Percentiles rank a stretch among this genome's conserved stretches.
These are phyloP conservation scores for Corydoras maculifer DNA, from an alignment of 2,113 vertebrate genomes.

Conservation along the genomic window DNA sequence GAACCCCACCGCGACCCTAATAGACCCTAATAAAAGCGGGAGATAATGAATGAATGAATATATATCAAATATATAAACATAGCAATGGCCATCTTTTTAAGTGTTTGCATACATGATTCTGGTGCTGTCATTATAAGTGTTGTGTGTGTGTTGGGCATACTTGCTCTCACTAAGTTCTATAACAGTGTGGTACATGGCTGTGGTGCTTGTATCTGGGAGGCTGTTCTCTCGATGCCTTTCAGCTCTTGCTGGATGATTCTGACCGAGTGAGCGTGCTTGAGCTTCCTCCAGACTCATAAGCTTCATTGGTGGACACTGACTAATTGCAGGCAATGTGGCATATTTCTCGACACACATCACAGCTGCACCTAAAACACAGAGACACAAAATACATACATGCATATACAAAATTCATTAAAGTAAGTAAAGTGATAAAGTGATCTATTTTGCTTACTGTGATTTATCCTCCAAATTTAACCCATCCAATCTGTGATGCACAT, in stretches of 20 bases:
- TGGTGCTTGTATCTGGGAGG: constrained; percentile 81
- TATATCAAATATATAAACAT: too few relatives aligned
- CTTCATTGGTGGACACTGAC: constrained; percentile 81
- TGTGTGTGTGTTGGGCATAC: constrained; percentile 58
- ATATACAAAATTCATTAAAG: constrained; percentile 22
- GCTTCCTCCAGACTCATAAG: constrained; percentile 93
- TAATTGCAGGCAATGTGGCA: constrained; percentile 74
- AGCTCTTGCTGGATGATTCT: constrained; percentile 80
- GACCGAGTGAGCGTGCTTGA: constrained; percentile 81
- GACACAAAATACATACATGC: constrained; percentile 13
- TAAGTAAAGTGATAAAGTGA: too few relatives aligned
- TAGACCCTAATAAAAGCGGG: too few relatives aligned
- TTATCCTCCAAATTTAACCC: too few relatives aligned
- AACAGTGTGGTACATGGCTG: constrained; percentile 85
- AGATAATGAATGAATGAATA: too few relatives aligned
- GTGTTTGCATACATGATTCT: too few relatives aligned
- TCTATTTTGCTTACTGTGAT: too few relatives aligned
- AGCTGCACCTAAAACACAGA: constrained; percentile 54
- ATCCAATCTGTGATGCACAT: too few relatives aligned
- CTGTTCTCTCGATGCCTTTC: constrained; percentile 86
- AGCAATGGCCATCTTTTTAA: too few relatives aligned
- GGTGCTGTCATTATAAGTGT: too few relatives aligned
- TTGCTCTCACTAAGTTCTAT: constrained; percentile 90
- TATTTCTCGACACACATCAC: constrained; percentile 73
- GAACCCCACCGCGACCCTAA: too few relatives aligned